These are phyloP conservation scores for Benitochromis conjunctus DNA, from an alignment of 2,113 vertebrate species.

Conservation along the genomic window DNA sequence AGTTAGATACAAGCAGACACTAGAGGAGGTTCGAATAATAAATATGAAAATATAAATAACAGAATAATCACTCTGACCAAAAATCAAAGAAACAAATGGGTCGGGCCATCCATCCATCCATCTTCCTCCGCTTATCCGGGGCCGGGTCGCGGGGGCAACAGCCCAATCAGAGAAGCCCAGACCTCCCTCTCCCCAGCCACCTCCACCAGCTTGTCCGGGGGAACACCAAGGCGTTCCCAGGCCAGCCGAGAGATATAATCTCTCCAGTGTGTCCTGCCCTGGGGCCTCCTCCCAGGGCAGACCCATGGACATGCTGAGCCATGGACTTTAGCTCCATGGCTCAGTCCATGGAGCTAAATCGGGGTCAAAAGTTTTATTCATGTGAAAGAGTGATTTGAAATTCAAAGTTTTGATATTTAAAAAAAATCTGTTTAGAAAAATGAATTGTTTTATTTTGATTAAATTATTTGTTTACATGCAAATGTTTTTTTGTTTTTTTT, in stretches of 20 bases:
- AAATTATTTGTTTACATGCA: not conserved
- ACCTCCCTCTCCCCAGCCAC: no score
- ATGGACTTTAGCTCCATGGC: no score
- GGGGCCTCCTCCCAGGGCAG: no score
- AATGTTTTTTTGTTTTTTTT: not conserved
- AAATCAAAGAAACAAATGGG: not conserved
- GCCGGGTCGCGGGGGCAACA: no score
- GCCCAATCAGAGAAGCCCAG: no score
- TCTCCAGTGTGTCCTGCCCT: no score
- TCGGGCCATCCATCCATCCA: no score
- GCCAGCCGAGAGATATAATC: no score
- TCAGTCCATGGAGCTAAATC: not conserved
- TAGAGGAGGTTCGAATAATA: not conserved
- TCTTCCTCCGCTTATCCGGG: no score
- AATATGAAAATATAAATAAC: not conserved
- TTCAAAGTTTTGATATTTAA: not conserved
- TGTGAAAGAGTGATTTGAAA: not conserved
- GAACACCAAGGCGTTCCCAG: no score
- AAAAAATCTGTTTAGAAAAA: not conserved
- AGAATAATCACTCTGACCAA: not conserved
- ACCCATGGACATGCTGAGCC: no score
- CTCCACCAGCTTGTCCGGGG: no score
- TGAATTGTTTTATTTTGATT: fast-evolving
- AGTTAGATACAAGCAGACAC: not conserved
- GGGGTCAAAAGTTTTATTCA: not conserved